Base-by-base conservation (phyloP, 2,888 invertebrate genomes). In the Nipponacmea schrenckii region DNA sequence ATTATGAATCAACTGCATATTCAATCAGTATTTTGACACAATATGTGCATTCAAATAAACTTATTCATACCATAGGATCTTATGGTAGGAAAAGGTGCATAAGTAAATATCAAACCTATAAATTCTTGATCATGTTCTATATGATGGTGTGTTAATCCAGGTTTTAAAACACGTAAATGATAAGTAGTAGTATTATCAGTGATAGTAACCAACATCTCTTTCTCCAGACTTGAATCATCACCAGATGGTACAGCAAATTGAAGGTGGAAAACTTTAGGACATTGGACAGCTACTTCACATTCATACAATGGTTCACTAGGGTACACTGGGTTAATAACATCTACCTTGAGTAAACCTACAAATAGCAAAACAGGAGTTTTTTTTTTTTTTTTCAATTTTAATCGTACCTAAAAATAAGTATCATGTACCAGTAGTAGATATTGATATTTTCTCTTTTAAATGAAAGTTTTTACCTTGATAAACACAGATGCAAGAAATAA, bases 311-410 rank as follows among this genome's bases (percentile, higher is more conserved):
- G 77, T 44, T 76, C 67, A 7, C 74, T 69, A 0, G 81, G 79
- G 72, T 86, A 86, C 44, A 70, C 74, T 0, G 85, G 83, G 72
- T 87, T 86, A 14, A 81, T 79, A 14, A 88, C 77, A 48, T 81
- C 80, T 27, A 87, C 72, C 44, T 76, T 77, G 31, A 88, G 79
- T 65, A 84, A 82, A 63, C 87, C 88, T 87, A 80, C 0, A 74
- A 76, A 39, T 39, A 39, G 39, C 8, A 39, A 39, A 39, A 39
- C 39, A 39, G 39, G 10, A 39, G 39, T 39, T 39, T 1, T 0
- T 39, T 7, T 39, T 7, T 4, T 31, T 31, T 31, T 7, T 31
- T 4, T 31, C 7, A 2, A 31, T 31, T 31, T 31, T 7, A 31
- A 31, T 31, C 4, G 7, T 31, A 31, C 31, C n/a, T n/a, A n/a